Conservation (phyloP, 1,140 invertebrate species). For the Asobara japonica region DNA sequence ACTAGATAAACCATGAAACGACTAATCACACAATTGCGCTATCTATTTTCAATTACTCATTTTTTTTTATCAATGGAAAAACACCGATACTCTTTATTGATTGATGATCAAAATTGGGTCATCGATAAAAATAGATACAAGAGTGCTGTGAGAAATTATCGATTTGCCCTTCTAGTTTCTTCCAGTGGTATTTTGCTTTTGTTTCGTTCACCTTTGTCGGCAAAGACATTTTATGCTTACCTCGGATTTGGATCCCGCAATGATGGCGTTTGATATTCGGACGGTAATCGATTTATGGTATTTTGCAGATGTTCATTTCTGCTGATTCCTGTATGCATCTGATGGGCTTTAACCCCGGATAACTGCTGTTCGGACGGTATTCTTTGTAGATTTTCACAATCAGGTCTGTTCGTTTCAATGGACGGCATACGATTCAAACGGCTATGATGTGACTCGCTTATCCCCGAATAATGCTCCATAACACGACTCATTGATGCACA, state of each 20-base stretch:
- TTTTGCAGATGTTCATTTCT: constrained; percentile 51
- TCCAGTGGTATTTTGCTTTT: not conserved
- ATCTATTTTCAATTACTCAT: not conserved
- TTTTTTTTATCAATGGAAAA: not conserved
- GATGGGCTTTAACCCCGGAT: constrained; percentile 32
- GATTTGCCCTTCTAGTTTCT: not conserved
- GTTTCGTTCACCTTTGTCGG: constrained; percentile 14
- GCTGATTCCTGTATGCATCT: constrained; percentile 40
- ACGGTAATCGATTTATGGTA: constrained; percentile 51
- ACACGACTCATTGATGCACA: constrained; percentile 44
- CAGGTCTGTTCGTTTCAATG: constrained; percentile 45
- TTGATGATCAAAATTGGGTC: not conserved
- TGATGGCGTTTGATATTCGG: constrained; percentile 60
- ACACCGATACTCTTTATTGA: not conserved
- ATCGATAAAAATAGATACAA: constrained; percentile 11
- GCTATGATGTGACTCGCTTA: constrained; percentile 52
- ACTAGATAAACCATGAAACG: constrained; percentile 7
- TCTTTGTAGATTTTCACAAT: constrained; percentile 52
- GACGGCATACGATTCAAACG: constrained; percentile 60
- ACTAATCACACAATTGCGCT: not conserved
- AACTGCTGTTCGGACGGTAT: constrained; percentile 61
- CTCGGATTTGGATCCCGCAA: constrained; percentile 58
- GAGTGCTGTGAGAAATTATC: not conserved
- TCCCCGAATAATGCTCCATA: constrained; percentile 41
- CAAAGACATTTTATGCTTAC: constrained; percentile 66